phyloP scores from a whole-genome alignment of 2,113 vertebrate genomes.

The Isichthys henryi region DNA sequence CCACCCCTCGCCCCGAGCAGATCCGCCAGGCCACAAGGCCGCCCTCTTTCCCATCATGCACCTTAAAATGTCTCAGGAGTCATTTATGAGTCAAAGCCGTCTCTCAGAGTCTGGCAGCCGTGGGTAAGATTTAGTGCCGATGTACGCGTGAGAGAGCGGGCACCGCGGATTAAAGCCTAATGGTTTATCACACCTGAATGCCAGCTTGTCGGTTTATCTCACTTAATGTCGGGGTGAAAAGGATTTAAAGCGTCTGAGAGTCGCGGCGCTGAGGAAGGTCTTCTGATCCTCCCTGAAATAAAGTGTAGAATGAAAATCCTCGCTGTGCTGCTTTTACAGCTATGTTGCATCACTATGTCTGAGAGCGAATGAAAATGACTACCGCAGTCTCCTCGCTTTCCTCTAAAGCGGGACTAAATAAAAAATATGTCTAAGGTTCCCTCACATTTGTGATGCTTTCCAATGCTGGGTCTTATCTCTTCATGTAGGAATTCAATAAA shows the following conservation, averaged over 20 bases:
- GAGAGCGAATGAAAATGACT: not conserved
- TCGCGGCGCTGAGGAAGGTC: not conserved
- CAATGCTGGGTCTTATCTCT: not conserved
- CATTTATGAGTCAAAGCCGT: not conserved
- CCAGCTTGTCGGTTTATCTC: conserved; percentile 15
- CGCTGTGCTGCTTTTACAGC: not conserved
- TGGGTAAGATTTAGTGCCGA: not conserved
- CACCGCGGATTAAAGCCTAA: conserved; percentile 28
- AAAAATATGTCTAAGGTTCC: not conserved
- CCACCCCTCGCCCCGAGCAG: not conserved
- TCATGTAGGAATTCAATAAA: not conserved
- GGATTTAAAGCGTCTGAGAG: conserved; percentile 1
- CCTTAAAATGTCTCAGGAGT: not conserved
- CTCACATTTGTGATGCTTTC: not conserved
- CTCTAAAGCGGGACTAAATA: not conserved
- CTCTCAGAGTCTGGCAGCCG: not conserved
- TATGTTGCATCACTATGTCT: not conserved
- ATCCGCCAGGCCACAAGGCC: not conserved
- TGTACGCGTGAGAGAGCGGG: not conserved
- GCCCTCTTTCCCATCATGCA: not conserved
- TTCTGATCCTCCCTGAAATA: not conserved
- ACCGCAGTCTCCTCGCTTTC: not conserved
- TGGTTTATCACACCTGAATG: conserved; percentile 22
- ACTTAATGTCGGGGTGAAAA: conserved; percentile 10
- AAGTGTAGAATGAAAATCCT: not conserved